Evolutionary conservation across 2,797 vertebrate species (phyloP), one percentile per base, ranked within the genome.

Genomic region (Galago senegalensis): DNA sequence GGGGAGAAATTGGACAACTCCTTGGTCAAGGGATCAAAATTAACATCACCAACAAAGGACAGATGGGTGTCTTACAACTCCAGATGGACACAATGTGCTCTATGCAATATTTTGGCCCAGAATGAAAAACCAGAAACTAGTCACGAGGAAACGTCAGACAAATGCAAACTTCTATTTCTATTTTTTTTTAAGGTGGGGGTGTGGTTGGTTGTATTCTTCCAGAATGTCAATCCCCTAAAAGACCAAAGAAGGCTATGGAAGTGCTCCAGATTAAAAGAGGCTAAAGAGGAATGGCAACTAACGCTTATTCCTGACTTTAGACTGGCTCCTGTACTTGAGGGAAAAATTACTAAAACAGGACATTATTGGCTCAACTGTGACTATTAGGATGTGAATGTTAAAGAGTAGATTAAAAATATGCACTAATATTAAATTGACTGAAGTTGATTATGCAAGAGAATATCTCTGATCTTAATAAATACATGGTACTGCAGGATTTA

Each of bases 141-240:
- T 56, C 60, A n/a, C 25, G 29, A 73, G 84, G 63, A 94, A 61
- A 58, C 37, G 70, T 29, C 58, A 92, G 79, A 76, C 31, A 94
- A 75, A 80, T 40, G 25, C 69, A 63, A n/a, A 53, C n/a, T 17
- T 40, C 31, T 23, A 13, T 58, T 89, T 96, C 77, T 61, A 18
- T 53, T 53, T 53, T 53, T 43, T 76, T 49, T 46, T 37, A 40
- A 63, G 56, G 29, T 31, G 29, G 65, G 40, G 29, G 70, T 63
- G 49, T 11, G 8, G 40, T 46, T 76, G 88, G 82, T 21, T 17
- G 18, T 49, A 34, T 81, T 79, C 60, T 67, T 89, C 25, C 34
- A 58, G 87, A 96, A 92, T 49, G 65, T n/a, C 43, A 61, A 31
- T 23, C 10, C 7, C n/a, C 16, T 63, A 29, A 92, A 67, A 87